Conservation (phyloP, 2,888 invertebrate genomes). For the Drosophila yooni region DNA sequence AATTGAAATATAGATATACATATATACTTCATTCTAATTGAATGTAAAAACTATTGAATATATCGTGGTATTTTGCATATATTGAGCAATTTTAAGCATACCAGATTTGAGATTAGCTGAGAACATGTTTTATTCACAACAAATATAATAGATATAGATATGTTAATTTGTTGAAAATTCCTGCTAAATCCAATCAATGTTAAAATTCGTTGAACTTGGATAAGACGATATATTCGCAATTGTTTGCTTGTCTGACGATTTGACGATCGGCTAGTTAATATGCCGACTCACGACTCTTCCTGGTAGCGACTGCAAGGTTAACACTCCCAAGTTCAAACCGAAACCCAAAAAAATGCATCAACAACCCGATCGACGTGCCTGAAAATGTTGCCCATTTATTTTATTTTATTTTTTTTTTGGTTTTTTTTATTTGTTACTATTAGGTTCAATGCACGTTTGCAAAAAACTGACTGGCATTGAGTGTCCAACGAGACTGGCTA, state of each 20-base stretch:
- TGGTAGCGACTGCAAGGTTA: conserved; percentile 17
- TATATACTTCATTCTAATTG: background rate
- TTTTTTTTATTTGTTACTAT: background rate
- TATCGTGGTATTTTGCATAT: background rate
- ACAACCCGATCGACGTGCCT: conserved; percentile 32
- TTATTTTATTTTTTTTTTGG: background rate
- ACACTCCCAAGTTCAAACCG: background rate
- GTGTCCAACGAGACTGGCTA: conserved; percentile 4
- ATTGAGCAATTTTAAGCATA: background rate
- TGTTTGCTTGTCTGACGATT: conserved; percentile 3
- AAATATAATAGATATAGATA: conserved; percentile 1
- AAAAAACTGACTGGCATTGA: conserved; percentile 35
- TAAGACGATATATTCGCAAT: conserved; percentile 12
- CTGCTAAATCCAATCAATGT: background rate
- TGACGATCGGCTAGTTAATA: conserved; percentile 47
- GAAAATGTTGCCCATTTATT: conserved; percentile 9
- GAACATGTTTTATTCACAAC: conserved; percentile 1
- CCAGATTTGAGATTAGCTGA: conserved; percentile 1
- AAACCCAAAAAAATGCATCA: conserved; percentile 15
- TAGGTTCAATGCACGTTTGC: conserved; percentile 60
- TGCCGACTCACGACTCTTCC: conserved; percentile 39
- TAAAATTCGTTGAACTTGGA: conserved; percentile 11
- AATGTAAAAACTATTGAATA: background rate
- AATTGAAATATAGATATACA: background rate
- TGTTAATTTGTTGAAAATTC: conserved; percentile 1